Conservation (phyloP, 1,140 invertebrate genomes). For the Ceratina japonica region DNA sequence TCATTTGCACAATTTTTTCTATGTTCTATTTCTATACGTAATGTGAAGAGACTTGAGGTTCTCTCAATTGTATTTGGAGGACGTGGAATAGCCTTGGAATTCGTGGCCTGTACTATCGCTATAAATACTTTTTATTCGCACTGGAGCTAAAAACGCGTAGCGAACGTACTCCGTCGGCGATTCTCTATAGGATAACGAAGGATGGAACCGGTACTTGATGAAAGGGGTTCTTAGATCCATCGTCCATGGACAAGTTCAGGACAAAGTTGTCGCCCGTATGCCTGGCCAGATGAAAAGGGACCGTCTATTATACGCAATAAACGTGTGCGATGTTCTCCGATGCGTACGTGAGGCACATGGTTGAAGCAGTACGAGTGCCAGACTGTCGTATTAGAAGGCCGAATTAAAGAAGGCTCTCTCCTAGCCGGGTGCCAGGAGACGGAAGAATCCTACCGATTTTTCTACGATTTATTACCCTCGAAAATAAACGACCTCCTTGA, state of each 20-base stretch:
- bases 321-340: not conserved
- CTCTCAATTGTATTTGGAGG: too few species aligned
- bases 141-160: not conserved
- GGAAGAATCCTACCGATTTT: not conserved
- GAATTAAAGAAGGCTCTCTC: conserved; percentile 39
- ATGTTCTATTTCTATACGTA: too few species aligned
- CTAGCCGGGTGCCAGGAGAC: not conserved
- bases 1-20: too few species aligned
- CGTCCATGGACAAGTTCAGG: not conserved
- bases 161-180: not conserved
- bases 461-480: not conserved
- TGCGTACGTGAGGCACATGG: not conserved
- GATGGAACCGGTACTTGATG: conserved; percentile 15
- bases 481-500: not conserved
- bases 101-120: too few species aligned
- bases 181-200: not conserved
- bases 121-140: not conserved
- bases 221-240: conserved; percentile 15
- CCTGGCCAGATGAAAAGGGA: not conserved
- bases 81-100: too few species aligned
- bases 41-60: too few species aligned
- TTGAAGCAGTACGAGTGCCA: conserved; percentile 59
- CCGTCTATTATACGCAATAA: not conserved
- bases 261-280: not conserved
- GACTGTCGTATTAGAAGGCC: conserved; percentile 37